Evolutionary conservation across 1,140 invertebrate genomes (phyloP), one percentile per base, ranked within the genome.

Genomic region (Medauroidea extradentata): DNA sequence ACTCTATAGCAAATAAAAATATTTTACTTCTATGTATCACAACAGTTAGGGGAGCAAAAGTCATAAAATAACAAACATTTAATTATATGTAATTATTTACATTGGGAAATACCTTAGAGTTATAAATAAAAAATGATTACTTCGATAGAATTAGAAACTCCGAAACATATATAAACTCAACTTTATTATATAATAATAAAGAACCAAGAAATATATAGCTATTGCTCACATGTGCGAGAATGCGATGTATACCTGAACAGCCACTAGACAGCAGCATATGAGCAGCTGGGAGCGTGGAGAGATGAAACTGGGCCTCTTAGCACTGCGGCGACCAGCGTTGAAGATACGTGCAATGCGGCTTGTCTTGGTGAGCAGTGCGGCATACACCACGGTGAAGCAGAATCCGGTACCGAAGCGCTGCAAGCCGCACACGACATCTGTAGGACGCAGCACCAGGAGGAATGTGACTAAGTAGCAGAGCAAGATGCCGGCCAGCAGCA

Each of bases 291-390:
- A 97, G 66, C 87, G 85, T 1, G 95, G 94, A 34, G 93, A 95
- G 63, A 97, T 97, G 71, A 96, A 93, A 16, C 86, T 89, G 4
- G 94, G 94, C 60, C 93, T 75, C 69, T 90, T 88, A 0, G 93
- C 91, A 11, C 92, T 93, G 59, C 88, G 85, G 69, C 91, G 91
- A 56, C 92, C 88, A 3, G 90, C 89, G 63, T 90, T 88, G 75
- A 97, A 96, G 65, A 97, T 96, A 16, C 94, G 78, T 2, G 90
- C 85, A 61, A 96, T 96, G 27, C 93, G 79, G 77, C 94, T 95
- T 3, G 93, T 96, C 75, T 96, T 95, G 2, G 93, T 95, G 18
- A 96, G 75, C 0, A 97, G 76, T 3, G 94, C 91, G 0, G 90
- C 90, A 74, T 96, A 96, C 11, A 96, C 90, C 1, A 95, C 87